These are phyloP conservation scores for Monodelphis domestica DNA, from an alignment of 2,797 vertebrate genomes.

Conservation along the genomic window DNA sequence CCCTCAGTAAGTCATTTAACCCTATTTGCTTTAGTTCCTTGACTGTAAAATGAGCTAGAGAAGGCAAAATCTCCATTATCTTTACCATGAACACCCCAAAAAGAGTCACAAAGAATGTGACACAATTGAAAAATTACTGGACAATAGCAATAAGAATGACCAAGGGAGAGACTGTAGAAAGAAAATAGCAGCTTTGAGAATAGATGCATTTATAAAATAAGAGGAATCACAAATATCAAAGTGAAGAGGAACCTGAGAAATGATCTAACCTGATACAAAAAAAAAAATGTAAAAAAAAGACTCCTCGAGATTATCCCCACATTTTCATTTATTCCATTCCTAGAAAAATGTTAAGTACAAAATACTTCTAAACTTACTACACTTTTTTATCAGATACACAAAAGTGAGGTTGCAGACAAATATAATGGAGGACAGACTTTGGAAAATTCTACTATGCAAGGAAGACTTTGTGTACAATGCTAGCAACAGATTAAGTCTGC, in stretches of 20 bases:
- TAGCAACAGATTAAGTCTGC: not conserved
- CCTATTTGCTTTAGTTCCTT: too few relatives aligned
- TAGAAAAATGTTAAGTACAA: slow-evolving; percentile 14
- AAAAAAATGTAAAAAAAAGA: too few relatives aligned
- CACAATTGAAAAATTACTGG: too few relatives aligned
- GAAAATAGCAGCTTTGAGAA: not conserved
- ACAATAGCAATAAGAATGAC: too few relatives aligned
- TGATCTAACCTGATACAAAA: not conserved
- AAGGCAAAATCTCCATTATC: too few relatives aligned
- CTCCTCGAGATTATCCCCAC: not conserved
- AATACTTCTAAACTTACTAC: slow-evolving; percentile 1
- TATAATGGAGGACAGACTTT: slow-evolving; percentile 11
- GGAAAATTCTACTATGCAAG: not conserved
- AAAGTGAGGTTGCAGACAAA: not conserved
- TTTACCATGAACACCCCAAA: too few relatives aligned
- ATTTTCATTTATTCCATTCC: not conserved
- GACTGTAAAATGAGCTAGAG: too few relatives aligned
- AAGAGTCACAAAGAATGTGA: too few relatives aligned
- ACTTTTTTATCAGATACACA: slow-evolving; percentile 17
- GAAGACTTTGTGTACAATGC: not conserved
- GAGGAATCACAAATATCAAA: not conserved
- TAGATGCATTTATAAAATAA: not conserved
- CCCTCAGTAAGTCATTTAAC: too few relatives aligned
- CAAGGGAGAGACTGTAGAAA: not conserved
- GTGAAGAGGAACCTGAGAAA: not conserved